phyloP scores from a whole-genome alignment of 1,140 invertebrate genomes.

The Listronotus oregonensis region DNA sequence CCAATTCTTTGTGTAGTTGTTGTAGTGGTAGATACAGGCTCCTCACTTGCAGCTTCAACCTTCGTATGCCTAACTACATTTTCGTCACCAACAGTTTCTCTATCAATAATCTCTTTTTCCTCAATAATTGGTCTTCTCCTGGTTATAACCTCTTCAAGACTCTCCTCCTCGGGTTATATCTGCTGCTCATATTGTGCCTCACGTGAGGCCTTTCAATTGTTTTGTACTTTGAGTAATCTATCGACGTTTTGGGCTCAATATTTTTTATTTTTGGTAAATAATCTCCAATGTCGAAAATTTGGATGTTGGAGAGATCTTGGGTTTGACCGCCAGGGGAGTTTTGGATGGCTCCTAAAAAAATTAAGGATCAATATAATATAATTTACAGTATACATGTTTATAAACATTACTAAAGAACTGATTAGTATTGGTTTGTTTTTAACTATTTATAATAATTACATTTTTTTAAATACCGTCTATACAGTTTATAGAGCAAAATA shows the following conservation, averaged over 20 bases:
- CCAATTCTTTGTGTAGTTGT: slow-evolving; percentile 24
- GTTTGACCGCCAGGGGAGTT: slow-evolving; percentile 46
- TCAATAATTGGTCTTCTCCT: slow-evolving; percentile 22
- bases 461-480: no score
- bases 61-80: neutral
- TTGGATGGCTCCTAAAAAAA: no score
- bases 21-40: slow-evolving; percentile 11
- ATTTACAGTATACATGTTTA: no score
- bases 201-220: slow-evolving; percentile 46
- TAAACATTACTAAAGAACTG: no score
- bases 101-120: slow-evolving; percentile 9
- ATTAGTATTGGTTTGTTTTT: no score
- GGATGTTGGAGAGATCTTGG: slow-evolving; percentile 24
- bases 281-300: slow-evolving; percentile 51
- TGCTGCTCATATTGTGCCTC: slow-evolving; percentile 38
- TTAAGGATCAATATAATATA: no score
- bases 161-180: slow-evolving; percentile 36
- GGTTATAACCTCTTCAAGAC: slow-evolving; percentile 7
- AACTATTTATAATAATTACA: no score
- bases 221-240: slow-evolving; percentile 54
- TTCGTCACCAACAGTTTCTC: slow-evolving; percentile 2
- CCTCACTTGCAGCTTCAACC: neutral
- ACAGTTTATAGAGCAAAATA: no score
- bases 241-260: slow-evolving; percentile 45
- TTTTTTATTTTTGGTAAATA: slow-evolving; percentile 48